Percentiles rank a stretch among this genome's conserved stretches.
Conservation (phyloP, 1,140 invertebrate genomes). For the Ptiloglossa arizonensis region DNA sequence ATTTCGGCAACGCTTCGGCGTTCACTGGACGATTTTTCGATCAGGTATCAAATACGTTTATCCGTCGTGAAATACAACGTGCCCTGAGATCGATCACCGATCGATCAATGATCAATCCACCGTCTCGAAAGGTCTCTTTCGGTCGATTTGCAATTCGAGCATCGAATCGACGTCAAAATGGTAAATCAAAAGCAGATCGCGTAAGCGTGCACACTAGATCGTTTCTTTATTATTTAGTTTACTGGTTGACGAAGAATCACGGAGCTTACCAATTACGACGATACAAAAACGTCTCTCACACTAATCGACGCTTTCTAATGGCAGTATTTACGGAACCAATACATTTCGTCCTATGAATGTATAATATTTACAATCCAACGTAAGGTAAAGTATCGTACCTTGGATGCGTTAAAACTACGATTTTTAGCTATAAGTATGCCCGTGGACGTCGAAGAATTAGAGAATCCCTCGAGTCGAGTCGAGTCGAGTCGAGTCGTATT, state of each 20-base stretch:
- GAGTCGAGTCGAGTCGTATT: neutral
- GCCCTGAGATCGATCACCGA: neutral
- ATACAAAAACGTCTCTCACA: conserved; percentile 44
- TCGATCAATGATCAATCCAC: conserved; percentile 1
- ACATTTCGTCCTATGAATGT: conserved; percentile 50
- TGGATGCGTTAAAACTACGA: conserved; percentile 42
- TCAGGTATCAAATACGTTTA: conserved; percentile 55
- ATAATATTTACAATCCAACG: conserved; percentile 56
- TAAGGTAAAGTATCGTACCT: conserved; percentile 35
- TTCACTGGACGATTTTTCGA: conserved; percentile 64
- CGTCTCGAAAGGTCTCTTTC: neutral
- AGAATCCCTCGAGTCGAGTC: conserved; percentile 25
- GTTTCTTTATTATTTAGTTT: neutral
- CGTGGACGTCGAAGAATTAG: conserved; percentile 57
- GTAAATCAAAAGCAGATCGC: neutral
- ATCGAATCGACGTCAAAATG: neutral
- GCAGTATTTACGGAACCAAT: conserved; percentile 63
- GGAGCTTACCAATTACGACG: conserved; percentile 10
- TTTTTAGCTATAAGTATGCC: conserved; percentile 24
- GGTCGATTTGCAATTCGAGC: conserved; percentile 6
- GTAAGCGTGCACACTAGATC: neutral
- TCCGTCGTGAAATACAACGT: neutral
- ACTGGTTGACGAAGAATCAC: conserved; percentile 27
- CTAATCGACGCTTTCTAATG: conserved; percentile 60
- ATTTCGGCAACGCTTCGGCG: too few species aligned